A percentile compares a stretch with the other conserved stretches of the same genome.
phyloP scores from a whole-genome alignment of 2,113 vertebrate species.

The Tauraco erythrolophus region DNA sequence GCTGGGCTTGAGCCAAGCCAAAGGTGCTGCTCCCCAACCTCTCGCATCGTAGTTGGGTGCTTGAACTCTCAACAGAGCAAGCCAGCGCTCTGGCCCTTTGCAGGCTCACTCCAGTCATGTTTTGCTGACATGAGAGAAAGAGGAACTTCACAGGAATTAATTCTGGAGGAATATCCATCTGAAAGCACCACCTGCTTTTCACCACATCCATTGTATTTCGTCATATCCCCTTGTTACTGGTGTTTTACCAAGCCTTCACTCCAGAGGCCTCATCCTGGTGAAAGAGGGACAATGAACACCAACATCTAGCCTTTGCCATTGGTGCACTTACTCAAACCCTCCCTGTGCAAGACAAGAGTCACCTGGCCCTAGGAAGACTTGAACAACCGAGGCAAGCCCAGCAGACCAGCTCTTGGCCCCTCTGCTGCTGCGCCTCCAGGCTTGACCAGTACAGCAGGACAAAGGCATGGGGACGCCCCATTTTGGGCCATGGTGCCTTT shows the following conservation, averaged over 20 bases:
- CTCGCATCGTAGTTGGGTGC: not conserved
- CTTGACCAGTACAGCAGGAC: not conserved
- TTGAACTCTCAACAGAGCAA: not conserved
- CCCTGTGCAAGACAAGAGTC: not conserved
- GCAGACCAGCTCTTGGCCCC: not conserved
- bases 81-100: not conserved
- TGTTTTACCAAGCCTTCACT: not conserved
- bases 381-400: not conserved
- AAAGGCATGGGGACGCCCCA: not conserved
- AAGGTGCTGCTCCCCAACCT: not conserved
- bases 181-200: not conserved
- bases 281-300: not conserved
- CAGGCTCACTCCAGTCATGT: not conserved
- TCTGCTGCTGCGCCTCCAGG: not conserved
- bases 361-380: not conserved
- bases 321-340: not conserved
- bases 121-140: not conserved
- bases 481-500: not conserved
- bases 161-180: fast-evolving
- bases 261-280: not conserved
- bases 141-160: not conserved
- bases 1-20: not conserved
- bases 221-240: not conserved
- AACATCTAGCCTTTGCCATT: not conserved
- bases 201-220: too few relatives aligned